Base-by-base conservation (phyloP, 2,113 vertebrate genomes). In the Labeo catla region DNA sequence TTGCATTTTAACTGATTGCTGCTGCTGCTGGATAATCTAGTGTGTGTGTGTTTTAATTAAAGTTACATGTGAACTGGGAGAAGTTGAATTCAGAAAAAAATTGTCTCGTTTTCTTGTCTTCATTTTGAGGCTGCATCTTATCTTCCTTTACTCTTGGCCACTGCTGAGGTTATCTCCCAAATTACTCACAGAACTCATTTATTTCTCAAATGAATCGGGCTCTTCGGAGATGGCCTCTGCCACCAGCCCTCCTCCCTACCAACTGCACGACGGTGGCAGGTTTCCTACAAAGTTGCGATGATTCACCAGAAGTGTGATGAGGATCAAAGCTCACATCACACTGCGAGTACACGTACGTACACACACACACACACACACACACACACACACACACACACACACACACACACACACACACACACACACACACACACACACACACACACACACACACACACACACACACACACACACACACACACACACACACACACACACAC, bases 161-260 rank as follows among this genome's bases (percentile, higher is more conserved):
- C 92, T 81, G 91, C 88, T 81, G 90, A 93, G 92, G 93, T 94
- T 95, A 95, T 94, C 93, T 93, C 90, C 92, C 92, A 85, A 95
- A 94, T 95, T 94, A 95, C 93, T 90, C 92, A 90, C 93, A 92
- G 89, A 94, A 93, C 92, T 93, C 91, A 94, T 95, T 94, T 94
- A 95, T 95, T 95, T 91, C 93, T 90, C 93, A 91, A 92, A 93
- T 94, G 93, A 93, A 95, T 95, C 93, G 91, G 92, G 91, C 92
- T 89, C 88, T 74, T 5, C 85, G 83, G 85, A 92, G 87, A 77
- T 84, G 85, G 87, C 54, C 91, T 59, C 84, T 84, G 84, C 81
- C 83, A 73, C 90, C 91, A 86, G 89, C 88, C 87, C 65, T 89
- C 88, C 59, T 72, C 77, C 91, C 90, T 90, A 88, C 86, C 91